A percentile compares a stretch with the other conserved stretches of the same genome.
Conservation (phyloP, 2,113 vertebrate species). For the Podocnemis expansa region DNA sequence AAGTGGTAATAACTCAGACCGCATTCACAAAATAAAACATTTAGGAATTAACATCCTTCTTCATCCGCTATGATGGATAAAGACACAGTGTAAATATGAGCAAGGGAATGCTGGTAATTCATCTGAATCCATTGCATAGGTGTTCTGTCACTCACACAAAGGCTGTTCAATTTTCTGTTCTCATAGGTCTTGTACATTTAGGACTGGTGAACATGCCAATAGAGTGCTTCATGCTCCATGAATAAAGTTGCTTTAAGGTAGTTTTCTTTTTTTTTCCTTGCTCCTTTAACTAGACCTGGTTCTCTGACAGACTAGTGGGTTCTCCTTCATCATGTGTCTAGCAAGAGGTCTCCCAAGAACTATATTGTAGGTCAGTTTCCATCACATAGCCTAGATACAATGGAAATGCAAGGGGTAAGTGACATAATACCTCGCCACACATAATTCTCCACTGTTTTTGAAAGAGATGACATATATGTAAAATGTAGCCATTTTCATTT, state of each 20-base stretch:
- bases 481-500: neutral
- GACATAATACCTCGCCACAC: neutral
- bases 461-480: neutral
- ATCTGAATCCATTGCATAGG: neutral
- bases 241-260: neutral
- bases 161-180: neutral
- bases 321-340: too few relatives aligned
- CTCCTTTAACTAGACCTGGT: neutral
- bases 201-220: neutral
- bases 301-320: neutral
- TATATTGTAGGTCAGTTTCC: too few relatives aligned
- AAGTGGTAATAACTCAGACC: neutral
- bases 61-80: fast-evolving
- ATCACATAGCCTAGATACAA: too few relatives aligned
- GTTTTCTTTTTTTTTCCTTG: too few relatives aligned
- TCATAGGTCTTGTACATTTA: neutral
- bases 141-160: neutral
- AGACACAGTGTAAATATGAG: neutral
- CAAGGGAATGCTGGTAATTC: neutral
- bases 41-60: neutral
- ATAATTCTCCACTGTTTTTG: neutral
- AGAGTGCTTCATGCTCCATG: neutral
- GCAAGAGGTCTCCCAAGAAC: too few relatives aligned
- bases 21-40: neutral
- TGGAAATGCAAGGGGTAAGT: neutral